These are phyloP conservation scores for Pteropus alecto DNA, from an alignment of 2,113 vertebrate genomes.

Conservation along the genomic window DNA sequence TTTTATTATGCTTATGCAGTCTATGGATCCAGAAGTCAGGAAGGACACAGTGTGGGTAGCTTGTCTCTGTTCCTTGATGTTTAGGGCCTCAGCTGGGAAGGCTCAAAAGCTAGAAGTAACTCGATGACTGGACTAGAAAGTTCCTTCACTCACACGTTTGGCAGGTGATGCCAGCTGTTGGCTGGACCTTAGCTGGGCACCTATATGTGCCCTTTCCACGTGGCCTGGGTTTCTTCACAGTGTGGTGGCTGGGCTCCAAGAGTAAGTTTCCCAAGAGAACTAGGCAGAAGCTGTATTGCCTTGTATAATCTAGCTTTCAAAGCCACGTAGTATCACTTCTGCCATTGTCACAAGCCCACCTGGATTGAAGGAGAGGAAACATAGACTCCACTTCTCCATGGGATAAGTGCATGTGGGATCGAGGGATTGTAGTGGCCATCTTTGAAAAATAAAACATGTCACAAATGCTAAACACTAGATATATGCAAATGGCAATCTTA, in stretches of 20 bases:
- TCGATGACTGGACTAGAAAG: background rate
- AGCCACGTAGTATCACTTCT: background rate
- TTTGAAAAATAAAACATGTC: background rate
- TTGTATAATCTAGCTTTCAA: background rate
- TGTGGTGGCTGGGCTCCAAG: background rate
- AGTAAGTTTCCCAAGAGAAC: background rate
- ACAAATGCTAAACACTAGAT: background rate
- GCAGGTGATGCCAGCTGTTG: background rate
- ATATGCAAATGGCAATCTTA: background rate
- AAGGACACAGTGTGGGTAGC: background rate
- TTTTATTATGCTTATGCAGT: background rate
- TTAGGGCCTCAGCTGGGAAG: background rate
- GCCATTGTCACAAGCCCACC: background rate
- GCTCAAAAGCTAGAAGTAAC: background rate
- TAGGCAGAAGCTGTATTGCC: background rate
- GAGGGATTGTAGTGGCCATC: background rate
- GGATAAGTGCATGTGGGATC: background rate
- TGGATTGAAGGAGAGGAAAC: background rate
- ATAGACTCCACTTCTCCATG: background rate
- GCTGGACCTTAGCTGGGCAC: background rate
- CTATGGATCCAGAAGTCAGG: background rate
- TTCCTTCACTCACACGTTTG: background rate
- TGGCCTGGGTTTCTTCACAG: background rate
- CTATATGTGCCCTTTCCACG: background rate
- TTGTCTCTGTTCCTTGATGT: background rate